Conservation (phyloP, 92 coral and sea anemone genomes). For the Actinernus sp. region DNA sequence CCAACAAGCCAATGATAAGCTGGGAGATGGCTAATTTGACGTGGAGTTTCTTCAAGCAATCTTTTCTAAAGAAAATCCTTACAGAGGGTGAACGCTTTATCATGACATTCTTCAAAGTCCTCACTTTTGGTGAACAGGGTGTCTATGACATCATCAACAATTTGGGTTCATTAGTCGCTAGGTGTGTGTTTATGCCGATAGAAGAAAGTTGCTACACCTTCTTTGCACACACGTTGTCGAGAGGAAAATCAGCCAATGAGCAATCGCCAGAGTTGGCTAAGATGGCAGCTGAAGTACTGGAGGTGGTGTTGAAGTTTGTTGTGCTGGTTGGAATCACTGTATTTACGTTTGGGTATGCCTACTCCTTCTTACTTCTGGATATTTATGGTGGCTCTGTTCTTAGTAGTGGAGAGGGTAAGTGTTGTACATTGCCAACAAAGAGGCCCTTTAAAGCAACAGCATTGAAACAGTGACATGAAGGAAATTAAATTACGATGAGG, state of each 20-base stretch:
- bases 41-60: constrained; percentile 98
- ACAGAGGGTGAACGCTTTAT: constrained; percentile 98
- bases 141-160: constrained; percentile 95
- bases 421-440: no score
- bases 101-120: constrained; percentile 92
- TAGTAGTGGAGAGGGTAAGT: constrained; percentile 94
- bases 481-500: no score
- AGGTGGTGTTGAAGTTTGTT: constrained; percentile 91
- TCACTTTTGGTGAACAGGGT: constrained; percentile 97
- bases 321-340: constrained; percentile 88
- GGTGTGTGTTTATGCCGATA: constrained; percentile 95
- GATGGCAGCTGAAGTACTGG: constrained; percentile 87
- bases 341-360: constrained; percentile 91
- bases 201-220: constrained; percentile 98
- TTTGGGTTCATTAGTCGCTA: constrained; percentile 94
- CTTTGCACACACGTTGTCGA: constrained; percentile 83
- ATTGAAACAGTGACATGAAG: no score
- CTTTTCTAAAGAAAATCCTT: constrained; percentile 92
- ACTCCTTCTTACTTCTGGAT: constrained; percentile 89
- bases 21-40: constrained; percentile 81
- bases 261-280: constrained; percentile 74
- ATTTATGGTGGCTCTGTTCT: constrained; percentile 96
- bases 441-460: no score
- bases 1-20: constrained; percentile 58
- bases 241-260: constrained; percentile 80